Percentiles rank a stretch among this genome's conserved stretches.
Evolutionary conservation across 2,888 invertebrate species (phyloP).

Genomic region (Amorpha juglandis): DNA sequence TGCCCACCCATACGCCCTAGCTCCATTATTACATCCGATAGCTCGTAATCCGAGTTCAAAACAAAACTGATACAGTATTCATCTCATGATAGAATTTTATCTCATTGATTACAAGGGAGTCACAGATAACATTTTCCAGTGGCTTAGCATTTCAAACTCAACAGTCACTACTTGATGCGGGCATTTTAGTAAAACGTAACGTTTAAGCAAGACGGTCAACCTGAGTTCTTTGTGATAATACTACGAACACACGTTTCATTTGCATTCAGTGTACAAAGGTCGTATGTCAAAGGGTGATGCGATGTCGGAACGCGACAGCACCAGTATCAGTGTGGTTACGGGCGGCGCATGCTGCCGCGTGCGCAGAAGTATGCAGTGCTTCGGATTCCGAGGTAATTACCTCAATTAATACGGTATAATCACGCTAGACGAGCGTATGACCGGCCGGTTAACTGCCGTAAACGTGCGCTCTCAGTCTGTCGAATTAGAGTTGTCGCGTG

Average conservation of each 20-base stretch:
- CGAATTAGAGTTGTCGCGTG: constrained; percentile 22
- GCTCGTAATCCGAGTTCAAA: constrained; percentile 29
- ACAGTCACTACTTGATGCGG: constrained; percentile 60
- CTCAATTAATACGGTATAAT: constrained; percentile 40
- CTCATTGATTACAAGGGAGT: constrained; percentile 50
- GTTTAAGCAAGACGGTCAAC: constrained; percentile 42
- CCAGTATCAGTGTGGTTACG: constrained; percentile 65
- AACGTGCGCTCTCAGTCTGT: constrained; percentile 12
- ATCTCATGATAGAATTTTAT: constrained; percentile 64
- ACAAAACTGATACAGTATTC: constrained; percentile 50
- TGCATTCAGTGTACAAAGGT: constrained; percentile 54
- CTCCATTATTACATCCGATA: constrained; percentile 18
- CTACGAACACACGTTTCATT: constrained; percentile 38
- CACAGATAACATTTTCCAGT: constrained; percentile 62
- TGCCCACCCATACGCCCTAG: neutral
- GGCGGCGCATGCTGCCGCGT: constrained; percentile 74
- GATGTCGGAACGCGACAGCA: constrained; percentile 75
- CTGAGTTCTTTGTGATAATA: constrained; percentile 49
- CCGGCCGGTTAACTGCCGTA: constrained; percentile 15
- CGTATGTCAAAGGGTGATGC: constrained; percentile 63
- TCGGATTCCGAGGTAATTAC: constrained; percentile 75
- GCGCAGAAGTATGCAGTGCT: constrained; percentile 80
- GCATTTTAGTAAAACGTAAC: constrained; percentile 44
- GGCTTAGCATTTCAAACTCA: constrained; percentile 51
- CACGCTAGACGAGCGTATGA: constrained; percentile 33